phyloP scores from a whole-genome alignment of 2,113 vertebrate genomes.

The Damaliscus lunatus region DNA sequence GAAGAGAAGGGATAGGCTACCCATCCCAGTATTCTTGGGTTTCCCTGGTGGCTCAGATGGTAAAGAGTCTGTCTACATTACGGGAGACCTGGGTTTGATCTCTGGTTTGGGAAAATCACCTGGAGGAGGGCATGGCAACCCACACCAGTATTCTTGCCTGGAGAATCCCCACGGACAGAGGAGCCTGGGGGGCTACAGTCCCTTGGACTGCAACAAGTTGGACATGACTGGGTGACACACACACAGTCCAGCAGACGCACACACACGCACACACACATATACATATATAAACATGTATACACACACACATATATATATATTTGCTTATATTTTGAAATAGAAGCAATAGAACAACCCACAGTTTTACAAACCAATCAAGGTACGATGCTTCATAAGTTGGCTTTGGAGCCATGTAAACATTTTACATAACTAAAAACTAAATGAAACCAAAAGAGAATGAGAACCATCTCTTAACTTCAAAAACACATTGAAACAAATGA shows the following conservation, averaged over 20 bases:
- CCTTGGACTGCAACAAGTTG: not conserved
- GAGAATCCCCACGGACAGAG: not conserved
- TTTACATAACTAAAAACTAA: constrained; percentile 41
- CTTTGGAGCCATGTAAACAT: constrained; percentile 38
- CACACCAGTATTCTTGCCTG: not conserved
- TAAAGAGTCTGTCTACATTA: not conserved
- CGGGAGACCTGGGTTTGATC: not conserved
- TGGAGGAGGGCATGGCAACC: not conserved
- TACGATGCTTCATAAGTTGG: constrained; percentile 22
- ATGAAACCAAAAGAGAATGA: constrained; percentile 47
- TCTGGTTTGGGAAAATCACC: not conserved
- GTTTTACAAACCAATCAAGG: constrained; percentile 16
- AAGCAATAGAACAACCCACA: constrained; percentile 8
- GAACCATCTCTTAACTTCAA: constrained; percentile 1
- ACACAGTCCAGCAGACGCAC: not conserved
- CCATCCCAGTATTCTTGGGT: not conserved
- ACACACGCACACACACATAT: not conserved
- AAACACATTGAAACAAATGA: constrained; percentile 46
- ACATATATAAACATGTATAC: not conserved
- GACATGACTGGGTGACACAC: not conserved
- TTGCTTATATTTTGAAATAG: constrained; percentile 4
- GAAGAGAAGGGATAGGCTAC: not conserved
- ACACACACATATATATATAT: not conserved
- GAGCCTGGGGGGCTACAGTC: not conserved
- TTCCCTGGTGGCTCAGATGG: not conserved